A percentile compares a stretch with the other conserved stretches of the same genome.
These are phyloP conservation scores for Propithecus coquereli DNA, from an alignment of 2,113 vertebrate genomes.

Conservation along the genomic window DNA sequence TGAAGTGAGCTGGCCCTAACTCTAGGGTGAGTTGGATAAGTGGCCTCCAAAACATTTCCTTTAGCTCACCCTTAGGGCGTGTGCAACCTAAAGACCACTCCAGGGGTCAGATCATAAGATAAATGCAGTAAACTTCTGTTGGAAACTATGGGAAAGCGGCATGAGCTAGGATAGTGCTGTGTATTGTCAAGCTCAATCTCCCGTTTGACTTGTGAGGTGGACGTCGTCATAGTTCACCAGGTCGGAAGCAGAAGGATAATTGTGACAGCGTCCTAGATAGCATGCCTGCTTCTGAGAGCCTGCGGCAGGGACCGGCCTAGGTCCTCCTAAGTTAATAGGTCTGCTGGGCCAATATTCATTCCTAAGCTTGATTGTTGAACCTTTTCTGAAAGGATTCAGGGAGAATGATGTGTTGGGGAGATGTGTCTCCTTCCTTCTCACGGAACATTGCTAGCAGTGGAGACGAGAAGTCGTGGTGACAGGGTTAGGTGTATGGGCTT, in stretches of 20 bases:
- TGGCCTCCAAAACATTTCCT: neutral
- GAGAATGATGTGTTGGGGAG: neutral
- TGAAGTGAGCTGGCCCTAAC: neutral
- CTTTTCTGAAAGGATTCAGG: neutral
- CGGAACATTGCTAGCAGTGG: neutral
- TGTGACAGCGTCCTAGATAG: neutral
- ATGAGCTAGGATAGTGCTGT: neutral
- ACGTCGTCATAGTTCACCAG: neutral
- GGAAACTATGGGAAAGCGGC: neutral
- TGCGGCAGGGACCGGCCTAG: neutral
- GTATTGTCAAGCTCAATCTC: neutral
- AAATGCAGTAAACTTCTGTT: neutral
- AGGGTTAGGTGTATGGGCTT: neutral
- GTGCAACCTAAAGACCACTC: neutral
- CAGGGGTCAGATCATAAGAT: neutral
- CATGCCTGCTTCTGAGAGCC: neutral
- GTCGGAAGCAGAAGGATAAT: neutral
- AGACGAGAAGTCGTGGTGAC: neutral
- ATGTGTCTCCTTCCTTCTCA: neutral
- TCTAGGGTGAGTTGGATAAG: neutral
- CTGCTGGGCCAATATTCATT: neutral
- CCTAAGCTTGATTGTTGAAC: neutral
- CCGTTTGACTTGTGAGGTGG: neutral
- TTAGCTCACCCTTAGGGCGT: neutral
- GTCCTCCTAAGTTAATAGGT: neutral